Base-by-base conservation (phyloP, 2,888 invertebrate genomes). In the Dynastes maya region DNA sequence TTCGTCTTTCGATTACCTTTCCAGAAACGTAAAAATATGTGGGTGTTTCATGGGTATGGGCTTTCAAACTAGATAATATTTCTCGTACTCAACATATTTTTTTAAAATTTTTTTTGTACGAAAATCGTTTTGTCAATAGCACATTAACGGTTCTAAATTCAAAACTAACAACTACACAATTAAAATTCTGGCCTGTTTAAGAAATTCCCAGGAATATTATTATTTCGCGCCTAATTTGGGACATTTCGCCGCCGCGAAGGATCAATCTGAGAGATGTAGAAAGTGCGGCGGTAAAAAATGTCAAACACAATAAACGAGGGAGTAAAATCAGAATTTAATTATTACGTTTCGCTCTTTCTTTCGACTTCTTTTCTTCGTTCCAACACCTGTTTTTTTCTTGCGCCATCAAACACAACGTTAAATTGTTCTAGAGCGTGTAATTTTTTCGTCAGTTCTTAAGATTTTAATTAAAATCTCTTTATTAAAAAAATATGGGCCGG, bases 391-490 rank as follows among this genome's bases (percentile, higher is more conserved):
- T 63, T 63, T 29, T 8, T 32, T n/a, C 16, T 9, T 63, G 29
- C 63, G 63, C 13, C 63, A 32, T 63, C 32, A 63, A 22, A 29
- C 61, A 37, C 32, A 37, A 37, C 32, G 11, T 3, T 9, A 61
- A 58, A 58, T 63, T 32, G 63, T 63, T 63, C 5, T 63, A 63
- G 32, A 13, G 11, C 32, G 32, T 11, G 29, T 32, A 8, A 1
- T 63, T 63, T 63, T 63, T 32, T 32, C 29, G 16, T 63, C 29
- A 8, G 32, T 32, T 13, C 29, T 32, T 11, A 2, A 63, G 27
- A 63, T 63, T 63, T 63, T 63, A 63, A 63, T 63, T 32, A 63
- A 63, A 63, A 32, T 63, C 32, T n/a, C 63, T 29, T 63, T 63
- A 63, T 63, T 9, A 32, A 63, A 63, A 63, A 63, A 11, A 45